Conservation (phyloP, 2,797 vertebrate species). For the Mus spretus region DNA sequence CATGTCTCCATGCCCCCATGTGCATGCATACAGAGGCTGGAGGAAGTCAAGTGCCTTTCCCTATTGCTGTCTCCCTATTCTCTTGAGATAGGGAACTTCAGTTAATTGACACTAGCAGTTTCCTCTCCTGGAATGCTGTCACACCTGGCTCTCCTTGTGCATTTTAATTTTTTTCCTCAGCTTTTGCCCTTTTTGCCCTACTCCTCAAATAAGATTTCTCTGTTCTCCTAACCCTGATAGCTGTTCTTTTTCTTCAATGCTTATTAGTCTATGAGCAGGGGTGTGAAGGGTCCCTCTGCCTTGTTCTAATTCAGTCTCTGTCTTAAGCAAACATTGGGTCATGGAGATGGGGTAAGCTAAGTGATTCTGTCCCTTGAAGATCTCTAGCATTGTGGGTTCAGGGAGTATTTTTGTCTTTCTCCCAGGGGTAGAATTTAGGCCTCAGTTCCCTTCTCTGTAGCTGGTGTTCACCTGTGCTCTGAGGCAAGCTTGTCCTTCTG, state of each 20-base stretch:
- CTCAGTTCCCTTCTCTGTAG: not conserved
- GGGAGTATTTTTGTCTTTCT: not conserved
- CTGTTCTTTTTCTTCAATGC: not conserved
- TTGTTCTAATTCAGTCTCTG: constrained; percentile 20
- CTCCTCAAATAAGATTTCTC: not conserved
- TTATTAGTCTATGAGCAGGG: not conserved
- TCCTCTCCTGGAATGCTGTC: not conserved
- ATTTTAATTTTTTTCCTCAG: not conserved
- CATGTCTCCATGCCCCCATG: too few relatives aligned
- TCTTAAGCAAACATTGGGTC: not conserved
- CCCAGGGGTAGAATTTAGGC: not conserved
- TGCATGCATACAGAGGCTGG: not conserved
- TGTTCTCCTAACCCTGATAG: not conserved
- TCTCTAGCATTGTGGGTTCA: not conserved
- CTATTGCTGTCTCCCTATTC: not conserved
- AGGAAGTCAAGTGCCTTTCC: not conserved
- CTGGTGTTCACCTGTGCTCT: not conserved
- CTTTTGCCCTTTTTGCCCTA: not conserved
- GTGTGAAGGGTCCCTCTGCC: not conserved
- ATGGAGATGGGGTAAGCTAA: not conserved
- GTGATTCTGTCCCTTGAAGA: not conserved
- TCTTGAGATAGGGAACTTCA: not conserved
- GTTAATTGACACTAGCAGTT: too few relatives aligned
- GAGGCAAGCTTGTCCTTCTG: not conserved
- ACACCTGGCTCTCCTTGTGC: not conserved